Evolutionary conservation across 2,113 vertebrate genomes (phyloP).

Genomic region (Genyomyrus donnyi): DNA sequence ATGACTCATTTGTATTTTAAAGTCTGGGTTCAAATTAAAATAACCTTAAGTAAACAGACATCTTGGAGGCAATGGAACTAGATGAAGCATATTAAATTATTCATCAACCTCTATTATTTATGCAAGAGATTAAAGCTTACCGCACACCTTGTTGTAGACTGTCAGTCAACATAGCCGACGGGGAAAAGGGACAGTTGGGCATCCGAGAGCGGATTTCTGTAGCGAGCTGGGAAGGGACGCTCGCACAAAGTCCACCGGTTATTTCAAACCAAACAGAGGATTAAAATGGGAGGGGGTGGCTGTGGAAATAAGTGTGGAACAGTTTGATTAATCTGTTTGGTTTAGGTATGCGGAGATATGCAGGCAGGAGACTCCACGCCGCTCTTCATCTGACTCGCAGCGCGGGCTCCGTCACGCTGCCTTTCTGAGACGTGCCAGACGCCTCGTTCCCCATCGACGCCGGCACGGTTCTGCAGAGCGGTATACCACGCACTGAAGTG

Average conservation of each 20-base stretch:
- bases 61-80: slow-evolving; percentile 50
- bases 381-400: slow-evolving; percentile 36
- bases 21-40: slow-evolving; percentile 63
- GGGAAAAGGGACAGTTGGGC: slow-evolving; percentile 31
- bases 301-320: slow-evolving; percentile 20
- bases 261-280: slow-evolving; percentile 66
- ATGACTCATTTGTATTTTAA: slow-evolving; percentile 55
- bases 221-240: slow-evolving; percentile 39
- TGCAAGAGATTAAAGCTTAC: slow-evolving; percentile 65
- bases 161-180: slow-evolving; percentile 43
- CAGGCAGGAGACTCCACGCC: slow-evolving; percentile 53
- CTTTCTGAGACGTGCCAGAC: background rate
- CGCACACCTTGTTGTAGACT: slow-evolving; percentile 56
- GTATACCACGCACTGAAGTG: background rate
- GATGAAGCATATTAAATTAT: slow-evolving; percentile 64
- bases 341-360: slow-evolving; percentile 53
- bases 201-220: slow-evolving; percentile 44
- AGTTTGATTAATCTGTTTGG: slow-evolving; percentile 57
- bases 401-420: slow-evolving; percentile 18
- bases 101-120: slow-evolving; percentile 69
- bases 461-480: background rate
- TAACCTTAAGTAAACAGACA: slow-evolving; percentile 63
- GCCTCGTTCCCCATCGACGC: background rate
- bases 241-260: slow-evolving; percentile 51
- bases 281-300: slow-evolving; percentile 48